These are phyloP conservation scores for Sandelia bainsii DNA, from an alignment of 2,797 vertebrate genomes.

Conservation along the genomic window DNA sequence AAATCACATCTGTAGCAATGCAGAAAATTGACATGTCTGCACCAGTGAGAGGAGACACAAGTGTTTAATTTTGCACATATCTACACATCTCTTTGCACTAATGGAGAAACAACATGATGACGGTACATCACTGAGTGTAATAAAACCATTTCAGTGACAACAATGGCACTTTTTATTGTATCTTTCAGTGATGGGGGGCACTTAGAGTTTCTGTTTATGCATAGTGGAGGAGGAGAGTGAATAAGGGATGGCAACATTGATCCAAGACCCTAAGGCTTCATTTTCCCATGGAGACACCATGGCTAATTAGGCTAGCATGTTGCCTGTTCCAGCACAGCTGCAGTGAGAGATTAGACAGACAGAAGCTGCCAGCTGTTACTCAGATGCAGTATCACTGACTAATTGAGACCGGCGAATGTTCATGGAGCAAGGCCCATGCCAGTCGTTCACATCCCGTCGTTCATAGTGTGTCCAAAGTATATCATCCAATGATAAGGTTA, in stretches of 20 bases:
- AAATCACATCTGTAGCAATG: conserved; percentile 56
- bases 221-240: conserved; percentile 66
- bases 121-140: conserved; percentile 56
- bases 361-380: conserved; percentile 88
- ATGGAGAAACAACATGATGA: conserved; percentile 37
- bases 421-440: conserved; percentile 71
- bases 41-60: conserved; percentile 16
- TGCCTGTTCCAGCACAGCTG: conserved; percentile 86
- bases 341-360: conserved; percentile 86
- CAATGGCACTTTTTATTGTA: conserved; percentile 56
- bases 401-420: conserved; percentile 84
- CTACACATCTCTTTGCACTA: conserved; percentile 43
- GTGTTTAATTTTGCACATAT: conserved; percentile 56
- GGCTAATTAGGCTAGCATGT: conserved; percentile 88
- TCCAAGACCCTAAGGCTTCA: conserved; percentile 81
- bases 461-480: conserved; percentile 81
- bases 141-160: conserved; percentile 61
- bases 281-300: conserved; percentile 85
- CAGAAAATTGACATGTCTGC: conserved; percentile 47
- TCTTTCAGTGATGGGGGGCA: conserved; percentile 40
- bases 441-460: conserved; percentile 63
- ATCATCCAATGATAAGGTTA: conserved; percentile 83
- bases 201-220: conserved; percentile 58
- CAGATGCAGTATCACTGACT: conserved; percentile 85
- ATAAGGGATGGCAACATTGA: conserved; percentile 82